Percentiles rank a stretch among this genome's conserved stretches.
Evolutionary conservation across 2,113 vertebrate species (phyloP).

Genomic region (Nannobrachium achirus): DNA sequence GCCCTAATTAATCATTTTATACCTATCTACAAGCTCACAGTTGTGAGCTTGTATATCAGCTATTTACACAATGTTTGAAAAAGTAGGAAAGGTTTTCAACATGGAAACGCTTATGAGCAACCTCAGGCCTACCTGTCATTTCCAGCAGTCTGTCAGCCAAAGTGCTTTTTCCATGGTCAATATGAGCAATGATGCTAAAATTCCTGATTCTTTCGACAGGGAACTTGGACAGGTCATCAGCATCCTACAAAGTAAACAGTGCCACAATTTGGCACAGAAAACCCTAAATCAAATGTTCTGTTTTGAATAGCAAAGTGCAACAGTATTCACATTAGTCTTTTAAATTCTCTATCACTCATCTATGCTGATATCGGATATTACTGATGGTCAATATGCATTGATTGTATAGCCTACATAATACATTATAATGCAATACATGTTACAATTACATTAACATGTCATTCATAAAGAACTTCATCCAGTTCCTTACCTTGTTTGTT

Average conservation of each 20-base stretch:
- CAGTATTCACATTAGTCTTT: too few species aligned
- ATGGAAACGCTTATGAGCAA: too few species aligned
- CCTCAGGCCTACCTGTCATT: constrained; percentile 85
- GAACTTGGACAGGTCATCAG: constrained; percentile 86
- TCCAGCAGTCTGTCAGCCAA: constrained; percentile 93
- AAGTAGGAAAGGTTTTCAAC: too few species aligned
- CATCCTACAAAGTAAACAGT: constrained; percentile 76
- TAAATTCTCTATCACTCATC: too few species aligned
- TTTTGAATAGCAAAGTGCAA: not conserved
- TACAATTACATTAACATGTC: not conserved
- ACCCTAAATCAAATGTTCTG: not conserved
- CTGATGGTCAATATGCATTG: too few species aligned
- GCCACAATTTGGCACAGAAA: not conserved
- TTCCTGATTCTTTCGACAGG: constrained; percentile 90
- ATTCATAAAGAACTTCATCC: not conserved
- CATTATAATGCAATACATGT: too few species aligned
- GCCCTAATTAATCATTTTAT: too few species aligned
- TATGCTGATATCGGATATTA: too few species aligned
- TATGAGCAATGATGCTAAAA: constrained; percentile 96
- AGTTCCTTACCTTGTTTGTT: constrained; percentile 63
- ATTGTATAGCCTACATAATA: too few species aligned
- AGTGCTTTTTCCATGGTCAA: constrained; percentile 98
- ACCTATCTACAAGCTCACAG: too few species aligned
- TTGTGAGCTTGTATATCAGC: too few species aligned
- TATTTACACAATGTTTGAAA: too few species aligned